Conservation (phyloP, 1,140 invertebrate genomes). For the Magallana gigas region DNA sequence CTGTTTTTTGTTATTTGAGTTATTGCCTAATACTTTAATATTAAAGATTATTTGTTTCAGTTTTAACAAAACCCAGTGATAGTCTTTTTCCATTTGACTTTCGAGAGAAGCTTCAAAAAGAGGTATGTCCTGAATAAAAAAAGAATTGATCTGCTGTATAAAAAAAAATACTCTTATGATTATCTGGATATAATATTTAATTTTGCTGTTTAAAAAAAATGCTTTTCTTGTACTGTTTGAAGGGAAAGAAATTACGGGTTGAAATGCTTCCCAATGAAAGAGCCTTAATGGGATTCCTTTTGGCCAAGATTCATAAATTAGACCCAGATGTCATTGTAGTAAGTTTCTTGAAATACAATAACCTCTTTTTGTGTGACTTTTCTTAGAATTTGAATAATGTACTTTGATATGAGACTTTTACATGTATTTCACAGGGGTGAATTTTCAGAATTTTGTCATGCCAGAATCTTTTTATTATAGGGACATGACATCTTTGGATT, state of each 20-base stretch:
- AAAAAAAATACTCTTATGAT: no score
- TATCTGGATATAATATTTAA: background rate
- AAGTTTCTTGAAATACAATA: slow-evolving; percentile 48
- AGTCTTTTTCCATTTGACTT: slow-evolving; percentile 90
- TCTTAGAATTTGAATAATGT: no score
- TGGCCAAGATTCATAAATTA: slow-evolving; percentile 86
- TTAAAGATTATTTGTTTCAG: slow-evolving; percentile 80
- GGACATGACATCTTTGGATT: slow-evolving; percentile 94
- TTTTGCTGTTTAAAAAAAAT: background rate
- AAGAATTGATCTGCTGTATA: background rate
- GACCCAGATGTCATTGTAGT: slow-evolving; percentile 95
- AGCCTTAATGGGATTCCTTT: slow-evolving; percentile 87
- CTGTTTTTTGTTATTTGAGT: background rate
- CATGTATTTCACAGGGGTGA: background rate
- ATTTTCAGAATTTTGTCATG: background rate
- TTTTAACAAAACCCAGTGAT: slow-evolving; percentile 88
- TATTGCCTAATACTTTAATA: background rate
- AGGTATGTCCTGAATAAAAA: slow-evolving; percentile 56
- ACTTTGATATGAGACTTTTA: no score
- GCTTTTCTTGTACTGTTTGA: slow-evolving; percentile 24
- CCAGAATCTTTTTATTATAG: slow-evolving; percentile 59
- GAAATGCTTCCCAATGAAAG: slow-evolving; percentile 91
- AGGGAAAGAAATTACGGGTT: slow-evolving; percentile 81
- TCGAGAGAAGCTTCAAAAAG: slow-evolving; percentile 83
- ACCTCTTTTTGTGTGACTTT: no score